Base-by-base conservation (phyloP, 2,113 vertebrate species). In the Ursus arctos region DNA sequence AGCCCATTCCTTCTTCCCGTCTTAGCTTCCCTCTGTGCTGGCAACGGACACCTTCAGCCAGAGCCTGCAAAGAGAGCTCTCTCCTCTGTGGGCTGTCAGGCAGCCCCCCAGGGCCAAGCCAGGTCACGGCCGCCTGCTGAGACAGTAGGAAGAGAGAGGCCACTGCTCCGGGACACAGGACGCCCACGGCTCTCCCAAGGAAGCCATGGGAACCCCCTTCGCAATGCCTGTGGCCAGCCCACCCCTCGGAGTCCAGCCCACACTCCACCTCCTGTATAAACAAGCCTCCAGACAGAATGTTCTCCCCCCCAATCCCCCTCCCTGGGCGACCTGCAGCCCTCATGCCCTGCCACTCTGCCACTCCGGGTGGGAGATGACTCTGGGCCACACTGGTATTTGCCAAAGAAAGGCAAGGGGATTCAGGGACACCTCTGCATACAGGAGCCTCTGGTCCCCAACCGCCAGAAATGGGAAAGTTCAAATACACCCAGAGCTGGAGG, bases 121-220 rank as follows among this genome's bases (percentile, higher is more conserved):
- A 47, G 57, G 51, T 51, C 49, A 12, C 31, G 26, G 47, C 31
- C 21, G 13, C 76, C 61, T 26, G 24, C 49, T 18, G 13, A 31
- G n/a, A 28, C 1, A 40, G 22, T 55, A 72, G 92, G 89, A 82
- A 74, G 92, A 86, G 28, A 67, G 4, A 82, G 89, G 65, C 76
- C 61, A 31, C 14, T 71, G 26, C 51, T 79, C 26, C 11, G 57
- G 82, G 18, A 71, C 6, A 19, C 63, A 76, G 74, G 91, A 83
- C 9, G 8, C 79, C 59, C 51, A n/a, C 0, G 2, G 83, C 40
- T 40, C 36, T 55, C 43, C 86, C 13, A 24, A 93, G 71, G 76
- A 88, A 95, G 90, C 92, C 90, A 96, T 14, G 87, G 91, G 84
- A 89, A 59, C 94, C 67, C 31, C 26, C 57, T n/a, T 28, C 47